phyloP scores from a whole-genome alignment of 2,797 vertebrate species.

The Setipinna tenuifilis region DNA sequence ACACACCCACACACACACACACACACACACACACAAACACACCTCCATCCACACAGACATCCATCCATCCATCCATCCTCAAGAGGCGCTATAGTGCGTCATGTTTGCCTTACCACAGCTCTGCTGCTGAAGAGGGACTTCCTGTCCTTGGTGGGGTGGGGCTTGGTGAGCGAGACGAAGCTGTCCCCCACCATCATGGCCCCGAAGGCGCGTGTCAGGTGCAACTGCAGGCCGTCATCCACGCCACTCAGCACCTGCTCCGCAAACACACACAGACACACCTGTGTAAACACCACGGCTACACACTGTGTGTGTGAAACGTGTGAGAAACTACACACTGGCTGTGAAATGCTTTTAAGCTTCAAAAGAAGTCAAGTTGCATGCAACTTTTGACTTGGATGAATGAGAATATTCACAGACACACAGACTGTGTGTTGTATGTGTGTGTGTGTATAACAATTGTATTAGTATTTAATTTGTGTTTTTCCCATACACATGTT shows the following conservation, averaged over 20 bases:
- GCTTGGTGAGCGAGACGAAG: constrained; percentile 40
- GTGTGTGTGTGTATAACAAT: no score
- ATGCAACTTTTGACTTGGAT: no score
- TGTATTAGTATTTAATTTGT: no score
- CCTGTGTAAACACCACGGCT: no score
- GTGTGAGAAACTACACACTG: no score
- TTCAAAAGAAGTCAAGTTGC: no score
- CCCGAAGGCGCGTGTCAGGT: constrained; percentile 41
- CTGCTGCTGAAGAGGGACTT: constrained; percentile 39
- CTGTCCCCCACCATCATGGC: constrained; percentile 52
- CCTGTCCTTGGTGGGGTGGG: constrained; percentile 25
- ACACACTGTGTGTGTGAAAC: background rate
- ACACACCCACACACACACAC: no score
- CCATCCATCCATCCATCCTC: background rate
- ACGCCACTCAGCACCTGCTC: constrained; percentile 21
- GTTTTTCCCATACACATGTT: no score
- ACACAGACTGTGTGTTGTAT: background rate
- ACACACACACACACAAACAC: background rate
- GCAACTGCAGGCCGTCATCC: constrained; percentile 31
- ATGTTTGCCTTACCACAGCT: constrained; percentile 37
- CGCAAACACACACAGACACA: background rate
- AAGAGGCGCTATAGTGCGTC: background rate
- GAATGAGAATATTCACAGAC: no score
- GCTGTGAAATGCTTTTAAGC: no score
- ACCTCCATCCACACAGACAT: background rate